Evolutionary conservation across 2,888 invertebrate species (phyloP).

Genomic region (Cyclophora punctaria): DNA sequence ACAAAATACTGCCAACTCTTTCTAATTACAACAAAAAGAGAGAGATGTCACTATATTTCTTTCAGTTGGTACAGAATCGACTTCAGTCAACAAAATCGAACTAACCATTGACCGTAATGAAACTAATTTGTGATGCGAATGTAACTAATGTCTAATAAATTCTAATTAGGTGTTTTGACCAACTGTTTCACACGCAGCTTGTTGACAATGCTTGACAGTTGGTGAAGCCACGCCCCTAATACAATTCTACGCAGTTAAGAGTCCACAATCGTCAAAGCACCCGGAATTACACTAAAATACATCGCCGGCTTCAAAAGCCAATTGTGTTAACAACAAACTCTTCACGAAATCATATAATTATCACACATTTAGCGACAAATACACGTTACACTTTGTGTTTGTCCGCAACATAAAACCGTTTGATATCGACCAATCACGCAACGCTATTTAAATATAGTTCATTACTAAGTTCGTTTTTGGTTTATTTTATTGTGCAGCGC

Average conservation of each 20-base stretch:
- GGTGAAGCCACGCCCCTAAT: conserved; percentile 47
- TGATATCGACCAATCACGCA: conserved; percentile 43
- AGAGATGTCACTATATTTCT: too few species aligned
- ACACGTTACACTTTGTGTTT: conserved; percentile 60
- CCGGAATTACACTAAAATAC: conserved; percentile 72
- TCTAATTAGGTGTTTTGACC: conserved; percentile 55
- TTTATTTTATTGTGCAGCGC: conserved; percentile 62
- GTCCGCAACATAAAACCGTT: conserved; percentile 41
- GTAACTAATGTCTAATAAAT: conserved; percentile 64
- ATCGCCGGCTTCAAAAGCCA: conserved; percentile 70
- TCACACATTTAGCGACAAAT: conserved; percentile 69
- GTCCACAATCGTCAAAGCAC: conserved; percentile 75
- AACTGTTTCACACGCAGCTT: conserved; percentile 31
- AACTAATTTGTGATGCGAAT: conserved; percentile 57
- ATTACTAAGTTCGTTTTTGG: conserved; percentile 44
- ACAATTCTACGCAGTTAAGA: conserved; percentile 60
- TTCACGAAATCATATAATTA: conserved; percentile 54
- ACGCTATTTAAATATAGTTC: conserved; percentile 42
- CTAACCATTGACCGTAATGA: conserved; percentile 28
- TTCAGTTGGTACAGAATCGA: too few species aligned
- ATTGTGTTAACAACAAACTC: conserved; percentile 53
- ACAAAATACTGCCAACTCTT: too few species aligned
- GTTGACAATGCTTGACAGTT: conserved; percentile 26
- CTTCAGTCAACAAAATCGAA: conserved; percentile 19
- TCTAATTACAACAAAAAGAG: too few species aligned